Percentiles rank a stretch among this genome's conserved stretches.
phyloP scores from a whole-genome alignment of 2,888 invertebrate species.

The Agriopis leucophaearia region DNA sequence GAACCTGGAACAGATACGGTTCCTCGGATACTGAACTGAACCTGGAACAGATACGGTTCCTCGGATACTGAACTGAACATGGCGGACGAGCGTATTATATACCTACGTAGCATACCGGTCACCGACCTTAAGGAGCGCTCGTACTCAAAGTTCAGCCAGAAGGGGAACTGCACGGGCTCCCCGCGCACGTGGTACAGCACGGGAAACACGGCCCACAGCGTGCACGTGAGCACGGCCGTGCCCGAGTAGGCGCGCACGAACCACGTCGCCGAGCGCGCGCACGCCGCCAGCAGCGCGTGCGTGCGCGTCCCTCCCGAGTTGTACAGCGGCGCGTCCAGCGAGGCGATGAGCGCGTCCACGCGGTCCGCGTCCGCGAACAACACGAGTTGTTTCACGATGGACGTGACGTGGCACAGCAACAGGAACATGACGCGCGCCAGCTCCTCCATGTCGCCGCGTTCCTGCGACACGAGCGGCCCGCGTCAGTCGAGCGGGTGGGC shows the following conservation, averaged over 20 bases:
- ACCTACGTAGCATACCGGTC: no score
- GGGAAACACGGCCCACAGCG: slow-evolving; percentile 70
- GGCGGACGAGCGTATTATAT: background rate
- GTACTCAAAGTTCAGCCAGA: slow-evolving; percentile 53
- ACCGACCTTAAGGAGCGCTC: slow-evolving; percentile 43
- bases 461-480: slow-evolving; percentile 49
- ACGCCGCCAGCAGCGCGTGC: slow-evolving; percentile 36
- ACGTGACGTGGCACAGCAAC: slow-evolving; percentile 77
- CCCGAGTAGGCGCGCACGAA: slow-evolving; percentile 56
- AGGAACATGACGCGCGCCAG: slow-evolving; percentile 78
- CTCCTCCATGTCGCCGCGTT: slow-evolving; percentile 68
- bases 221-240: slow-evolving; percentile 70
- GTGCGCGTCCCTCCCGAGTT: slow-evolving; percentile 32
- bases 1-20: slow-evolving; percentile 60
- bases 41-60: slow-evolving; percentile 52
- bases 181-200: slow-evolving; percentile 53
- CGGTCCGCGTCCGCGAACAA: slow-evolving; percentile 62
- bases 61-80: no score
- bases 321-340: slow-evolving; percentile 39
- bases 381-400: slow-evolving; percentile 72
- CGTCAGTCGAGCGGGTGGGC: background rate
- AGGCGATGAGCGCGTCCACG: slow-evolving; percentile 50
- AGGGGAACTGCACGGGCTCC: slow-evolving; percentile 61
- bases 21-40: no score
- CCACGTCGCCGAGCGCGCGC: slow-evolving; percentile 48